phyloP scores from a whole-genome alignment of 2,797 vertebrate genomes.

The Uromys caudimaculatus region DNA sequence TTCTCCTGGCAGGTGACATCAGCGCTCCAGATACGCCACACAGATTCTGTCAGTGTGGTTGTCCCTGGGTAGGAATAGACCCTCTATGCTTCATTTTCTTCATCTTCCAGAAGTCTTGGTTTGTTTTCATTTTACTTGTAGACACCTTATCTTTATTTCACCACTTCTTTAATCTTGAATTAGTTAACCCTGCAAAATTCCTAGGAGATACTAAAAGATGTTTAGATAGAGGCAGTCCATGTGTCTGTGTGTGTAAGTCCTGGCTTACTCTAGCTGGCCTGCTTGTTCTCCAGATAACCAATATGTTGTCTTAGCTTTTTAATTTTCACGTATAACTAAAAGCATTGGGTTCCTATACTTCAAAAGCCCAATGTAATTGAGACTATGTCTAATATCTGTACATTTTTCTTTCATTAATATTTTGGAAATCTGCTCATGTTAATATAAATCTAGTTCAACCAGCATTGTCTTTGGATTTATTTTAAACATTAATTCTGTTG shows the following conservation, averaged over 20 bases:
- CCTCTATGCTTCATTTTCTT: not conserved
- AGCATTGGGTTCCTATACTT: not conserved
- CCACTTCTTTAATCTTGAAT: not conserved
- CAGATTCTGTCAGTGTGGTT: not conserved
- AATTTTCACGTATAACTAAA: conserved; percentile 21
- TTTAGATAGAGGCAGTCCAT: not conserved
- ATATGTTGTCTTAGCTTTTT: not conserved
- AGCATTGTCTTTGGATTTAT: not conserved
- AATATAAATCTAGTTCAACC: not conserved
- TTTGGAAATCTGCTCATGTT: not conserved
- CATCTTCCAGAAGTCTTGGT: not conserved
- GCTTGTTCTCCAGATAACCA: not conserved
- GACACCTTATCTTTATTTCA: not conserved
- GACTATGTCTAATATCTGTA: not conserved
- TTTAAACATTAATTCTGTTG: conserved; percentile 22
- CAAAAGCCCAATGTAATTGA: not conserved
- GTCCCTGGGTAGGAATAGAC: not conserved
- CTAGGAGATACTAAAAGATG: not conserved
- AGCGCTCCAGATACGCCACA: not conserved
- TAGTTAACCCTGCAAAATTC: not conserved
- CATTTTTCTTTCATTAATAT: not conserved
- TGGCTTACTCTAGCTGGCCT: not conserved
- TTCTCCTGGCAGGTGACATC: not conserved
- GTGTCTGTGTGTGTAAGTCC: not conserved
- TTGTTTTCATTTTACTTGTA: conserved; percentile 44